phyloP scores from a whole-genome alignment of 2,888 invertebrate genomes.

The Cryptocephalus primarius region DNA sequence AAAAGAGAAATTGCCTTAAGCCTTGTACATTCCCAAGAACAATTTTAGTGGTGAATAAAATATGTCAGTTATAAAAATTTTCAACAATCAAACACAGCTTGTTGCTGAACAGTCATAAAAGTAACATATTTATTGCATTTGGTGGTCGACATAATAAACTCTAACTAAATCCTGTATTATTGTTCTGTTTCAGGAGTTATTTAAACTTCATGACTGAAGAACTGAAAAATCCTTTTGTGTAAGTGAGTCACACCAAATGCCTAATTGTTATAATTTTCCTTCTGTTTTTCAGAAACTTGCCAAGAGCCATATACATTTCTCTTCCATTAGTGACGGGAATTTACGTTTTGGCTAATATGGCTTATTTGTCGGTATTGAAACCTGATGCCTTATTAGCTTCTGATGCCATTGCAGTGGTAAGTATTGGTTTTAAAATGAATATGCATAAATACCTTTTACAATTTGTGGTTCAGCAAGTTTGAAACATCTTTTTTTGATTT shows the following conservation, averaged over 20 bases:
- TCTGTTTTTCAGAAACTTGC: constrained; percentile 56
- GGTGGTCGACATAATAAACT: background rate
- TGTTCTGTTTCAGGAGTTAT: constrained; percentile 56
- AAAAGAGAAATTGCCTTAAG: no score
- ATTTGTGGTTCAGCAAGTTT: no score
- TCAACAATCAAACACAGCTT: no score
- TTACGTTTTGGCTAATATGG: constrained; percentile 79
- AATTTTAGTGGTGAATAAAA: no score
- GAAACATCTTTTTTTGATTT: no score
- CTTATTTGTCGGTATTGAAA: constrained; percentile 79
- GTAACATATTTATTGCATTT: no score
- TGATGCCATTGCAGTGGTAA: constrained; percentile 81
- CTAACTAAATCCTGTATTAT: background rate
- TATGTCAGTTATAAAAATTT: no score
- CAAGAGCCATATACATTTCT: constrained; percentile 85
- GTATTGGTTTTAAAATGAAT: background rate
- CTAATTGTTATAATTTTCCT: constrained; percentile 1
- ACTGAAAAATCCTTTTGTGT: constrained; percentile 70
- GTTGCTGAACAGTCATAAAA: no score
- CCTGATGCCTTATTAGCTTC: constrained; percentile 75
- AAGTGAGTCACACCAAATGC: constrained; percentile 22
- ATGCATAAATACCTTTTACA: no score
- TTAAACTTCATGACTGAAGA: constrained; percentile 92
- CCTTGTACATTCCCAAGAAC: no score
- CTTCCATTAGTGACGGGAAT: constrained; percentile 79